Base-by-base conservation (phyloP, 2,797 vertebrate species). In the Holocentrus rufus region DNA sequence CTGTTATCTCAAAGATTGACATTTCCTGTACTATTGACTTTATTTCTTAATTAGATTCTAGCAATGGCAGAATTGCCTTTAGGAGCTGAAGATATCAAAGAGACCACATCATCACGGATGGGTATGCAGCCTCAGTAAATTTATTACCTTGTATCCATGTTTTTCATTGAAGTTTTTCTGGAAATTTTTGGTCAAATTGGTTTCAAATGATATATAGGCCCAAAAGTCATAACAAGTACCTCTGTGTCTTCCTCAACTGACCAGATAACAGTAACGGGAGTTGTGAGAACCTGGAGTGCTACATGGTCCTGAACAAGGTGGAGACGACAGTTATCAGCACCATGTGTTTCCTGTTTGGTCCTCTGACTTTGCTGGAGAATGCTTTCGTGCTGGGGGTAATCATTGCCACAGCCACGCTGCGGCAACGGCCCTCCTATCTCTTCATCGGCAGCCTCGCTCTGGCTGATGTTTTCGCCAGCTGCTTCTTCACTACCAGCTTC, bases 371-470 rank as follows among this genome's bases (percentile, higher is more conserved):
- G 67, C 79, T 97, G 25, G 96, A 95, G 88, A 99, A 99, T 56
- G 22, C 77, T 7, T 69, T 95, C 1, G 95, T 98, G 47, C 85
- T 99, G 64, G 92, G 71, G 10, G 82, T 97, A 80, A 96, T 98
- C n/a, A 89, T 90, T 18, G 88, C 91, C 49, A 95, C 95, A 0
- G 90, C 83, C 0, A 18, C 72, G 2, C 94, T 95, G 42, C 93
- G 95, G n/a, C 91, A 69, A 22, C 94, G 95, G 9, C 96, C 97
- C 44, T 96, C 97, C 0, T 98, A 96, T 83, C 88, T 98, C 31
- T 97, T 98, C 84, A 95, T 98, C 0, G 92, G 93, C 86, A 98
- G 95, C 92, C 79, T 98, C 39, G 96, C 97, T 15, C 78, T 94
- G 72, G 97, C 97, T 0, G 97, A 99, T 73, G 75, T 94, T 36